Evolutionary conservation across 2,113 vertebrate species (phyloP).

Genomic region (Lethenteron reissneri): DNA sequence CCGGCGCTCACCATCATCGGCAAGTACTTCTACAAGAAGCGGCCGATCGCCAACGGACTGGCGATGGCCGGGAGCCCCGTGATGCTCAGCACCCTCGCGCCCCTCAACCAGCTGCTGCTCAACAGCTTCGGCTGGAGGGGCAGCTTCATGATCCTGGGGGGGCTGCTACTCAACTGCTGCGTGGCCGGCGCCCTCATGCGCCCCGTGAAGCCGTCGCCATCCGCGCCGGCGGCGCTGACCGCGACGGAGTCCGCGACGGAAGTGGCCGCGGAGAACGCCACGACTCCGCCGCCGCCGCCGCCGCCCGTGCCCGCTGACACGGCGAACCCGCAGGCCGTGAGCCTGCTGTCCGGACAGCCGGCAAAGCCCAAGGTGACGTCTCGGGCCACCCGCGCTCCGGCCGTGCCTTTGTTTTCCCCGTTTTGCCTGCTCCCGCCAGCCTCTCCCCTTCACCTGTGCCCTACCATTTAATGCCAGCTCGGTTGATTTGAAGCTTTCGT

Average conservation of each 20-base stretch:
- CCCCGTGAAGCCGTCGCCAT: constrained; percentile 28
- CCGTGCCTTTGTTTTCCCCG: no score
- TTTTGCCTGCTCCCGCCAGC: no score
- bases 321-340: rapidly evolving
- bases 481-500: no score
- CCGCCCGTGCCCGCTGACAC: constrained; percentile 6
- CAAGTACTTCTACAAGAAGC: constrained; percentile 71
- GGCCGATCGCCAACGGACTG: constrained; percentile 70
- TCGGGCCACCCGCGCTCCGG: no score
- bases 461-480: no score
- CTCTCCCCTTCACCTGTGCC: no score
- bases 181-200: constrained; percentile 84
- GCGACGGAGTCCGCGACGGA: no score
- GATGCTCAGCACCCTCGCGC: constrained; percentile 73
- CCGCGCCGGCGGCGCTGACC: no score
- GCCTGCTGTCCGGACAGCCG: constrained; percentile 2
- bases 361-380: constrained; percentile 10
- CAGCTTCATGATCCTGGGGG: constrained; percentile 76
- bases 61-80: constrained; percentile 96
- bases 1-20: constrained; percentile 88
- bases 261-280: no score
- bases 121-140: constrained; percentile 80
- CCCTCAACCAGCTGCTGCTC: constrained; percentile 82
- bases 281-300: no score
- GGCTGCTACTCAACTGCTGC: constrained; percentile 63